These are phyloP conservation scores for Leptopilina drosophilae DNA, from an alignment of 2,888 invertebrate genomes.

Conservation along the genomic window DNA sequence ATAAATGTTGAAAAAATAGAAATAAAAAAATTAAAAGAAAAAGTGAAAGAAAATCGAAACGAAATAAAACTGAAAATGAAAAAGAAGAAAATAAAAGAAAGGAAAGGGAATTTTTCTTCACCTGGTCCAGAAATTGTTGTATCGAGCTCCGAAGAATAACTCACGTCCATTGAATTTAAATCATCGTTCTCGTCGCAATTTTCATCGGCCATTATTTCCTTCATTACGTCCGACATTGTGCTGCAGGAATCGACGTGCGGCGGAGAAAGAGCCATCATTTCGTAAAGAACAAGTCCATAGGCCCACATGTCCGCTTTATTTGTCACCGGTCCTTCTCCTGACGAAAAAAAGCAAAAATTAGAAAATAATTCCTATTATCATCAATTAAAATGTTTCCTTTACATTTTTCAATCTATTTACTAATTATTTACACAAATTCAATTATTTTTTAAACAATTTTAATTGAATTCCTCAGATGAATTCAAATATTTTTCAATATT, in stretches of 20 bases:
- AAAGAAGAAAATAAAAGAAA: no score
- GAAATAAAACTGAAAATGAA: no score
- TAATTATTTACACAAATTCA: no score
- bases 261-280: slow-evolving; percentile 86
- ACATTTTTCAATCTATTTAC: no score
- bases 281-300: slow-evolving; percentile 88
- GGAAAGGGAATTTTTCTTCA: neutral
- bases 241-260: slow-evolving; percentile 80
- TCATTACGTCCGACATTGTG: slow-evolving; percentile 58
- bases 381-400: no score
- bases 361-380: neutral
- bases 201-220: slow-evolving; percentile 35
- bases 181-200: slow-evolving; percentile 53
- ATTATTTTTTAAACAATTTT: no score
- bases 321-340: slow-evolving; percentile 79
- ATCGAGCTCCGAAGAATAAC: slow-evolving; percentile 42
- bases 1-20: no score
- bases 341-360: no score
- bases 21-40: no score
- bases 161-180: slow-evolving; percentile 62
- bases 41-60: no score
- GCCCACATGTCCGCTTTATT: slow-evolving; percentile 89
- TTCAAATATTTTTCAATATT: no score
- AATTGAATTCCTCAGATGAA: no score
- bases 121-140: neutral